Evolutionary conservation across 1,140 invertebrate genomes (phyloP), one percentile per base, ranked within the genome.

Genomic region (Drosophila pectinifera): DNA sequence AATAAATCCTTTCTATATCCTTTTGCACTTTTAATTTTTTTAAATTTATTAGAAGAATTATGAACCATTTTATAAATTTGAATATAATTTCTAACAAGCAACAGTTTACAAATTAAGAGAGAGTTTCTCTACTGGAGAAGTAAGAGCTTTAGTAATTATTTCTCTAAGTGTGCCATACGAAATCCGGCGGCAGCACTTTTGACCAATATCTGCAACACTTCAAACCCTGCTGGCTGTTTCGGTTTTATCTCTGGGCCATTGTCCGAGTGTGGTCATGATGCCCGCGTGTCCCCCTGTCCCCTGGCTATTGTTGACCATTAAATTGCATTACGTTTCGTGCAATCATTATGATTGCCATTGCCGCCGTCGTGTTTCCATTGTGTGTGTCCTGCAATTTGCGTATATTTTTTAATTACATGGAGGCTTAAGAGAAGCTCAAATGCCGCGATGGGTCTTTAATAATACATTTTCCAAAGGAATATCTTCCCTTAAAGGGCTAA

Each of bases 171-270:
- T 39, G 48, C 3, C 8, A 11, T 31, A 28, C 8, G 14, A 69
- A 67, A 36, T 54, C 65, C 62, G 31, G 14, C 18, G 75, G 67
- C 61, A 65, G 80, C 72, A 89, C 80, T 84, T 89, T 78, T 89
- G 77, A 83, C 84, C 84, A 88, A 89, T 78, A 89, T 88, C 84
- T 89, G 84, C 76, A 88, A 78, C 84, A 88, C 84, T 88, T 89
- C 73, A 89, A 74, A 79, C 74, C 81, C 59, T 51, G 45, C 64
- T 68, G 64, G 36, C 45, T 65, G 64, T 36, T 65, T 68, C 59
- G 34, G 64, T 51, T 68, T 65, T 46, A 68, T 68, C 59, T 68
- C n/a, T 24, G 20, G 56, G 49, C 70, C 62, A 16, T 51, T 69
- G 73, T 65, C 59, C 70, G 62, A 72, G 34, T 63, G 57, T 76